Evolutionary conservation across 2,888 invertebrate species (phyloP).

Genomic region (Mesoligia furuncula): DNA sequence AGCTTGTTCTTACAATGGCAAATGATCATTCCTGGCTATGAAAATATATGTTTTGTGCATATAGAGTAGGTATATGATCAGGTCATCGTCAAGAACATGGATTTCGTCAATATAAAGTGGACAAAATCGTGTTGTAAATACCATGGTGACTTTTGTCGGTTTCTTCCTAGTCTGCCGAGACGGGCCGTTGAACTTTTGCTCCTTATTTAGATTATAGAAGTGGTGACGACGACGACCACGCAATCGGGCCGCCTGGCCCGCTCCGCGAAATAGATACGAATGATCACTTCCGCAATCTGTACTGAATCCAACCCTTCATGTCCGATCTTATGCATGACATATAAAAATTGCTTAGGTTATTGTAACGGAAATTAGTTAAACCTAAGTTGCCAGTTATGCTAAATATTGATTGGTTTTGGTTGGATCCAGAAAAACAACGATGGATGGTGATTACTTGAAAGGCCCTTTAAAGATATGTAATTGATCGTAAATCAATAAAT

Average conservation of each 20-base stretch:
- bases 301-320: constrained; percentile 69
- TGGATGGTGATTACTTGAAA: not conserved
- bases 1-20: not conserved
- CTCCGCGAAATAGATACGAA: constrained; percentile 84
- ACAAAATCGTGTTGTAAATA: constrained; percentile 55
- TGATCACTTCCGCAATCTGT: constrained; percentile 85
- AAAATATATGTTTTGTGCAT: constrained; percentile 12
- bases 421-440: constrained; percentile 1
- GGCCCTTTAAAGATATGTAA: not conserved
- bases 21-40: not conserved
- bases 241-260: constrained; percentile 79
- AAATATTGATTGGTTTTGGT: not conserved
- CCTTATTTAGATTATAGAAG: constrained; percentile 90
- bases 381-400: not conserved
- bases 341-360: not conserved
- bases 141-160: constrained; percentile 76
- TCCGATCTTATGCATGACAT: constrained; percentile 5
- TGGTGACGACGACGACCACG: constrained; percentile 87
- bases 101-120: constrained; percentile 39
- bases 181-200: constrained; percentile 89
- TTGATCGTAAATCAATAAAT: constrained; percentile 36
- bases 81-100: constrained; percentile 24
- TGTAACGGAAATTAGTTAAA: not conserved
- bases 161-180: constrained; percentile 82
- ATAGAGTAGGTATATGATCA: not conserved